Percentiles rank a stretch among this genome's conserved stretches.
Conservation (phyloP, 1,140 invertebrate species). For the Elymnias hypermnestra region DNA sequence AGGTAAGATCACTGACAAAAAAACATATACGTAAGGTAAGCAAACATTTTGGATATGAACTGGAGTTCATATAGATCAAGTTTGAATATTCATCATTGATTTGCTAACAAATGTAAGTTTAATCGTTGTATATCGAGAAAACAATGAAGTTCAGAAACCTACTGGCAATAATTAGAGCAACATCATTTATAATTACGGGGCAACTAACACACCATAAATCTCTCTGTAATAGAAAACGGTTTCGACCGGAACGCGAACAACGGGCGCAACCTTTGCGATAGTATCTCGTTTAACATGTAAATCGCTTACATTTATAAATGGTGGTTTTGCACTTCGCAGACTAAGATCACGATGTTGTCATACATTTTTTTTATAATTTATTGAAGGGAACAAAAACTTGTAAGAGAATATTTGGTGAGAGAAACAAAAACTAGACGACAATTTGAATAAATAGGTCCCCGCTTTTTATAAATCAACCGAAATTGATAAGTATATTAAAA, state of each 20-base stretch:
- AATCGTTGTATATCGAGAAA: slow-evolving; percentile 13
- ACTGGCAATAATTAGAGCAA: slow-evolving; percentile 15
- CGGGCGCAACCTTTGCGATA: slow-evolving; percentile 24
- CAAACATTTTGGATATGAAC: too few relatives aligned
- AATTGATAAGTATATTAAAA: too few relatives aligned
- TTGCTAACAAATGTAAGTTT: slow-evolving; percentile 1
- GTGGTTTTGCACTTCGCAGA: slow-evolving; percentile 5
- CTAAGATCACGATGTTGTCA: background rate
- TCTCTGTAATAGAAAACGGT: slow-evolving; percentile 30
- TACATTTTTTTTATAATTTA: too few relatives aligned
- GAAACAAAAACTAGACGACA: too few relatives aligned
- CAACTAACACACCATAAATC: slow-evolving; percentile 29
- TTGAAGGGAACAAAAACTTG: too few relatives aligned
- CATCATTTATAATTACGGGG: slow-evolving; percentile 22
- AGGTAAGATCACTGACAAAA: too few relatives aligned
- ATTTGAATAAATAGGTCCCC: too few relatives aligned
- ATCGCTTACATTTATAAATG: slow-evolving; percentile 29
- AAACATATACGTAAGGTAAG: too few relatives aligned
- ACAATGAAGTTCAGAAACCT: slow-evolving; percentile 18
- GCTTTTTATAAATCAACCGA: too few relatives aligned
- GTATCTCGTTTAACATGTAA: slow-evolving; percentile 28
- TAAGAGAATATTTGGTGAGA: too few relatives aligned
- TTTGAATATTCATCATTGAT: slow-evolving; percentile 1
- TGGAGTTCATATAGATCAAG: background rate
- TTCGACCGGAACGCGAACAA: slow-evolving; percentile 25